These are phyloP conservation scores for Drosophila lacteicornis DNA, from an alignment of 1,140 invertebrate genomes.

Conservation along the genomic window DNA sequence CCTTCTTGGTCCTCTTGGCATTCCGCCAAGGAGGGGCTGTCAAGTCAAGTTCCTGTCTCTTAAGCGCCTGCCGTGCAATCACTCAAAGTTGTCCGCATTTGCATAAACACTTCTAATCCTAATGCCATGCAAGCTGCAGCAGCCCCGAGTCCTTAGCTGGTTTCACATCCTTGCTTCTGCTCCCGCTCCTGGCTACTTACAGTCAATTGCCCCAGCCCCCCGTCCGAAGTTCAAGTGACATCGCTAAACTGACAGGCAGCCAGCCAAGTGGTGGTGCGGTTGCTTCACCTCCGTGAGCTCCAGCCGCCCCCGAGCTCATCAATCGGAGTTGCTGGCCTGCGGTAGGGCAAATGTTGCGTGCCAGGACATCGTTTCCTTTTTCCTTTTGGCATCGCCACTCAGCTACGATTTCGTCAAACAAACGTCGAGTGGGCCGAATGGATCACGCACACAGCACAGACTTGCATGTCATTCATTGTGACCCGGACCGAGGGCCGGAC, in stretches of 20 bases:
- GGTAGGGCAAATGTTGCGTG: slow-evolving; percentile 37
- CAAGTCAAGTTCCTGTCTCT: slow-evolving; percentile 33
- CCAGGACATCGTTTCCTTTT: slow-evolving; percentile 47
- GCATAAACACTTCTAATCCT: slow-evolving; percentile 81
- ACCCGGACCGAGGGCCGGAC: slow-evolving; percentile 6
- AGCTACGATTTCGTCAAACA: slow-evolving; percentile 74
- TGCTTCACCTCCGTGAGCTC: slow-evolving; percentile 10
- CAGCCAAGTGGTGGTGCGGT: slow-evolving; percentile 30
- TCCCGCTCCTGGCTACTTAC: slow-evolving; percentile 64
- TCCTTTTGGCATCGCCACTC: slow-evolving; percentile 47
- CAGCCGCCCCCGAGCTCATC: slow-evolving; percentile 29
- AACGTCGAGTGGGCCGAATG: slow-evolving; percentile 61
- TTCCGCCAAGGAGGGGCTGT: slow-evolving; percentile 42
- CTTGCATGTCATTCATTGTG: slow-evolving; percentile 61
- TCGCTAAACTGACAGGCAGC: slow-evolving; percentile 54
- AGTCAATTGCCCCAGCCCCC: slow-evolving; percentile 64
- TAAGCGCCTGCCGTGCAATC: slow-evolving; percentile 59
- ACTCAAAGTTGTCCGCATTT: slow-evolving; percentile 80
- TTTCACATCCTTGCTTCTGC: slow-evolving; percentile 24
- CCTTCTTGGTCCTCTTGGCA: slow-evolving; percentile 15
- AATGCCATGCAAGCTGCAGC: slow-evolving; percentile 72
- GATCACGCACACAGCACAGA: slow-evolving; percentile 60
- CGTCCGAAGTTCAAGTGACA: slow-evolving; percentile 55
- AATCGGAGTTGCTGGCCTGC: slow-evolving; percentile 52
- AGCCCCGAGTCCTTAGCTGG: slow-evolving; percentile 14